Percentiles rank a stretch among this genome's conserved stretches.
phyloP scores from a whole-genome alignment of 2,113 vertebrate species.

The Cacatua alba region DNA sequence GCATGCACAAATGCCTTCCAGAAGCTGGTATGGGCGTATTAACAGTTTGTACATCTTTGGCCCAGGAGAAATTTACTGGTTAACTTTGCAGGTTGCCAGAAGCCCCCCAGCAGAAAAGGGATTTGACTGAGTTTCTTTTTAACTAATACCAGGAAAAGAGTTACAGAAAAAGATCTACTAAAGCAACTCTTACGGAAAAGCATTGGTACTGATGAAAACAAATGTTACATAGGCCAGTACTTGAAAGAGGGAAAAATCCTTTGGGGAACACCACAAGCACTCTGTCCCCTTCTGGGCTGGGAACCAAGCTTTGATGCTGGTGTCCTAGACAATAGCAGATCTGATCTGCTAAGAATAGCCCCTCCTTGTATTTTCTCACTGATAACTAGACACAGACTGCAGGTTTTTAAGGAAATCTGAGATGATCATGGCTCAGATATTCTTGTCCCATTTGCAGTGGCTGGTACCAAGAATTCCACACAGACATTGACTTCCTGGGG shows the following conservation, averaged over 20 bases:
- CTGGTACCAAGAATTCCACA: background rate
- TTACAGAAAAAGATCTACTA: background rate
- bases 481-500: background rate
- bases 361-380: background rate
- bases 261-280: background rate
- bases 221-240: accelerated
- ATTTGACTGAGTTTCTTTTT: background rate
- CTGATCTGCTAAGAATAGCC: background rate
- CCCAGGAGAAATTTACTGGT: background rate
- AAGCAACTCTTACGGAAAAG: background rate
- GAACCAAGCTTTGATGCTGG: background rate
- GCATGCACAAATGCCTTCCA: background rate
- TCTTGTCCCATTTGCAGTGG: background rate
- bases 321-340: background rate
- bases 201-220: background rate
- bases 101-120: background rate
- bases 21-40: background rate
- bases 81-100: background rate
- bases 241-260: background rate
- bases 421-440: background rate
- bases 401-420: background rate
- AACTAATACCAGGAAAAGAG: background rate
- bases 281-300: background rate
- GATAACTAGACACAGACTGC: background rate
- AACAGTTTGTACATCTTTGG: background rate